phyloP scores from a whole-genome alignment of 2,888 invertebrate genomes.

The Epinotia brunnichana region DNA sequence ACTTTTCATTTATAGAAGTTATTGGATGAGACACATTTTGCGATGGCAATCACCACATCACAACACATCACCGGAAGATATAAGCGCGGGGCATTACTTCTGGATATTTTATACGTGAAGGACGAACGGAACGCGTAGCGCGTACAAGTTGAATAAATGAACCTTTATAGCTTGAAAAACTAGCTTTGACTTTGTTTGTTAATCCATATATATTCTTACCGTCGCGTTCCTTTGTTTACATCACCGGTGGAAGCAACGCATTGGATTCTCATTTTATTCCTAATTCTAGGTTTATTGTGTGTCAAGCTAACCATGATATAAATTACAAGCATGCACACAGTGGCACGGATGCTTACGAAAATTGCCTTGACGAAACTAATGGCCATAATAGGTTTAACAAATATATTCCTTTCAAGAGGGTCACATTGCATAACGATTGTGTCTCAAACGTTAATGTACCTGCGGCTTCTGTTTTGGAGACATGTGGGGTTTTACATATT shows the following conservation, averaged over 20 bases:
- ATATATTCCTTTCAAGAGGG: slow-evolving; percentile 72
- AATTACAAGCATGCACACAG: slow-evolving; percentile 45
- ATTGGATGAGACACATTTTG: slow-evolving; percentile 16
- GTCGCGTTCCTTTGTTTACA: slow-evolving; percentile 46
- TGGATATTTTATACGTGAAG: slow-evolving; percentile 68
- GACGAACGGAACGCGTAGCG: slow-evolving; percentile 68
- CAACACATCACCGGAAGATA: slow-evolving; percentile 64
- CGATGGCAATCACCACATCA: slow-evolving; percentile 61
- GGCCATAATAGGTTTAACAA: slow-evolving; percentile 73
- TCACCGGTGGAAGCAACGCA: slow-evolving; percentile 36
- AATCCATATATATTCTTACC: slow-evolving; percentile 40
- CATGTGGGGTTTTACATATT: slow-evolving; percentile 39
- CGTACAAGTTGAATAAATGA: slow-evolving; percentile 66
- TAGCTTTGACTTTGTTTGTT: slow-evolving; percentile 48
- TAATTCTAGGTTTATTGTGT: slow-evolving; percentile 35
- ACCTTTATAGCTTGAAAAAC: slow-evolving; percentile 43
- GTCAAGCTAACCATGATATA: slow-evolving; percentile 38
- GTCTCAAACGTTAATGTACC: slow-evolving; percentile 58
- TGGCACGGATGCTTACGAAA: slow-evolving; percentile 72
- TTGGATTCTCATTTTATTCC: slow-evolving; percentile 37
- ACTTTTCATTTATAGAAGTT: slow-evolving; percentile 21
- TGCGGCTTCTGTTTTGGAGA: slow-evolving; percentile 52
- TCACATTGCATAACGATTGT: slow-evolving; percentile 70
- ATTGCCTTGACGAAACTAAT: slow-evolving; percentile 76
- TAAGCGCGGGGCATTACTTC: slow-evolving; percentile 58